phyloP scores from a whole-genome alignment of 2,797 vertebrate genomes.

The Chloroceryle amazona region DNA sequence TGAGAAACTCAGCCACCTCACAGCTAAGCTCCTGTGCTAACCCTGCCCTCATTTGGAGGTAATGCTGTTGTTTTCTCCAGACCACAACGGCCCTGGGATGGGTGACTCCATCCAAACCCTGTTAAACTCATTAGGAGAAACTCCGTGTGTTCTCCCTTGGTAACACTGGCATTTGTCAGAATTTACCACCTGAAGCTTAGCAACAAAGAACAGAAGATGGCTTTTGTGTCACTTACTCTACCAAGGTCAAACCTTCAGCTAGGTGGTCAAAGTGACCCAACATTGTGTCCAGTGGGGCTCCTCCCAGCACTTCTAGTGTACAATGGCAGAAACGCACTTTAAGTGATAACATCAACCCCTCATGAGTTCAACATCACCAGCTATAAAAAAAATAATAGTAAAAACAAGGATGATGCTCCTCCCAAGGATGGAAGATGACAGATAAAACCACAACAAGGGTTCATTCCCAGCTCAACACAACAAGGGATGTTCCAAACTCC shows the following conservation, averaged over 20 bases:
- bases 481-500: background rate
- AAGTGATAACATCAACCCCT: background rate
- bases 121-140: background rate
- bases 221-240: background rate
- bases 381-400: background rate
- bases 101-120: background rate
- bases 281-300: rapidly evolving
- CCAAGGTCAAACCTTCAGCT: background rate
- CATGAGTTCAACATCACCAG: background rate
- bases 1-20: background rate
- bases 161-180: background rate
- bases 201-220: background rate
- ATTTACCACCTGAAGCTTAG: background rate
- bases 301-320: background rate
- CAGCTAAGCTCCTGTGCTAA: background rate
- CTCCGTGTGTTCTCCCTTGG: background rate
- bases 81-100: background rate
- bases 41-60: background rate
- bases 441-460: background rate
- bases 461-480: background rate
- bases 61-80: background rate
- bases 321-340: background rate
- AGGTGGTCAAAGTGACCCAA: background rate
- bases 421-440: background rate
- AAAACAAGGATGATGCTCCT: background rate